phyloP scores from a whole-genome alignment of 1,140 invertebrate genomes.

The Drosophila novamexicana region DNA sequence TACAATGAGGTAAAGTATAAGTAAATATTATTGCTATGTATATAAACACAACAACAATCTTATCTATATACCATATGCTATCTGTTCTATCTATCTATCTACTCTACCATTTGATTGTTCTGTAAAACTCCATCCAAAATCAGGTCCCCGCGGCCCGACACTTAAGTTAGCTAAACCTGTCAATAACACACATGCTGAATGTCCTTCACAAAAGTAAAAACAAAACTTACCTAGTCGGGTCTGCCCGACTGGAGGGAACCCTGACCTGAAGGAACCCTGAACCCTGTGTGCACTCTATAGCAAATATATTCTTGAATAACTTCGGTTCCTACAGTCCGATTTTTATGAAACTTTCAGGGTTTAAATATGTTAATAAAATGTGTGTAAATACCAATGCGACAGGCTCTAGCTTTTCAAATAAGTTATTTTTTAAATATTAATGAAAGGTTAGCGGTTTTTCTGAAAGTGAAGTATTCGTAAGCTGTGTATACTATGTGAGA shows the following conservation, averaged over 20 bases:
- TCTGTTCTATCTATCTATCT: slow-evolving; percentile 2
- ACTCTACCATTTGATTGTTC: background rate
- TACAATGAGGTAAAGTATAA: slow-evolving; percentile 84
- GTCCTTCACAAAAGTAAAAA: slow-evolving; percentile 27
- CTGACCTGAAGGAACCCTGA: background rate
- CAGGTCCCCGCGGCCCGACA: slow-evolving; percentile 15
- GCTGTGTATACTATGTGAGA: too few species aligned
- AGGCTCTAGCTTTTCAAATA: too few species aligned
- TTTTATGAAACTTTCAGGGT: too few species aligned
- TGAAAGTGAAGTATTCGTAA: too few species aligned
- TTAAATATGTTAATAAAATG: too few species aligned
- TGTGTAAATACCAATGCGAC: too few species aligned
- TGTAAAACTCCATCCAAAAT: background rate
- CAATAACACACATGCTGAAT: slow-evolving; percentile 54
- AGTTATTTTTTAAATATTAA: too few species aligned
- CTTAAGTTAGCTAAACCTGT: slow-evolving; percentile 47
- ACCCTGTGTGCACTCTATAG: too few species aligned
- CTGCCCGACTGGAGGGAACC: background rate
- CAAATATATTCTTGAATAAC: too few species aligned
- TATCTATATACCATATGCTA: slow-evolving; percentile 12
- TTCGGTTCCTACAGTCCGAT: too few species aligned
- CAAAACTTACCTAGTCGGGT: background rate
- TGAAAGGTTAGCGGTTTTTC: too few species aligned
- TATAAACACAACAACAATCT: slow-evolving; percentile 29
- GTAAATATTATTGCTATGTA: slow-evolving; percentile 63